These are phyloP conservation scores for Sinocyclocheilus anophthalmus DNA, from an alignment of 2,113 vertebrate species.

Conservation along the genomic window DNA sequence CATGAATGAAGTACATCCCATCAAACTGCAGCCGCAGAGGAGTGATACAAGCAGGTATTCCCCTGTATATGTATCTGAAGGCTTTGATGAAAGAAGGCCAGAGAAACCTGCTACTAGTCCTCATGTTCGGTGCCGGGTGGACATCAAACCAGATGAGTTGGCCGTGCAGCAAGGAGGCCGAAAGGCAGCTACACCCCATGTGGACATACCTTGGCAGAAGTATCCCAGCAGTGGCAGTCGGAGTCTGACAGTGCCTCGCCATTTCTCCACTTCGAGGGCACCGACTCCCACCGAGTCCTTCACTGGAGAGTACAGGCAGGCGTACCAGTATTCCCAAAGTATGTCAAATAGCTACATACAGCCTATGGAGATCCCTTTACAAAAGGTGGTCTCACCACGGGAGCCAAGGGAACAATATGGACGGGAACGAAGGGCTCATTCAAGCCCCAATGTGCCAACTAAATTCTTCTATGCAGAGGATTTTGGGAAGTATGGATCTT, in stretches of 20 bases:
- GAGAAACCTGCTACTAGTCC: constrained; percentile 80
- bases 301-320: constrained; percentile 79
- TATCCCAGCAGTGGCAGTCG: constrained; percentile 69
- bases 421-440: constrained; percentile 81
- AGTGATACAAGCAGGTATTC: constrained; percentile 83
- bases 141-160: constrained; percentile 90
- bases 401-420: constrained; percentile 76
- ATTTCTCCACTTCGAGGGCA: constrained; percentile 80
- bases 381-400: constrained; percentile 79
- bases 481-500: constrained; percentile 73
- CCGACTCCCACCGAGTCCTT: constrained; percentile 88
- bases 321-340: constrained; percentile 77
- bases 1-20: constrained; percentile 89
- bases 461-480: constrained; percentile 91
- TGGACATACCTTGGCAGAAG: constrained; percentile 79
- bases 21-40: constrained; percentile 91
- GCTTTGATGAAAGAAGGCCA: constrained; percentile 73
- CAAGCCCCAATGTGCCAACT: constrained; percentile 80
- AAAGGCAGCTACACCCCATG: constrained; percentile 71
- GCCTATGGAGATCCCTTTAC: constrained; percentile 75
- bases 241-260: constrained; percentile 84
- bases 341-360: constrained; percentile 77
- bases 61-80: constrained; percentile 80
- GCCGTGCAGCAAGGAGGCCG: constrained; percentile 78
- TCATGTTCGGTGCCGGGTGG: constrained; percentile 90